These are phyloP conservation scores for Galleria mellonella DNA, from an alignment of 1,140 invertebrate species.

Conservation along the genomic window DNA sequence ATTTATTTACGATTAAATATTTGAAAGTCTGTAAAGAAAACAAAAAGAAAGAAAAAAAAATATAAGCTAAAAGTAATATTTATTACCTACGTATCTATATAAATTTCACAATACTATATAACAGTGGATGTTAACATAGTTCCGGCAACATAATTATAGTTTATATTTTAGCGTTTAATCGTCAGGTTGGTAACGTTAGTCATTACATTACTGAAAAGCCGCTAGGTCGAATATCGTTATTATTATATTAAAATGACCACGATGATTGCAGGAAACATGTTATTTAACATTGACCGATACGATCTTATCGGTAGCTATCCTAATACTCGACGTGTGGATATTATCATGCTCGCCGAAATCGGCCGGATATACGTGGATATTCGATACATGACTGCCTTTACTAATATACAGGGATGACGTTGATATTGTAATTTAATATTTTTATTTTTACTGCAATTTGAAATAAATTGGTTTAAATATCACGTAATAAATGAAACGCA, in stretches of 20 bases:
- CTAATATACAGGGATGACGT: conserved; percentile 15
- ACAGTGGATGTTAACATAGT: no score
- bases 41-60: no score
- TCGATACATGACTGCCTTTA: conserved; percentile 32
- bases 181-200: conserved; percentile 21
- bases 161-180: conserved; percentile 13
- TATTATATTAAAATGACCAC: conserved; percentile 67
- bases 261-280: conserved; percentile 70
- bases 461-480: no score
- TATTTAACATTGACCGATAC: conserved; percentile 68
- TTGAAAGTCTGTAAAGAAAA: no score
- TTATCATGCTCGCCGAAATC: conserved; percentile 67
- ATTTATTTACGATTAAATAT: no score
- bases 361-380: conserved; percentile 44
- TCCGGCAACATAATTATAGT: no score
- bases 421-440: no score
- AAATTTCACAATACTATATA: no score
- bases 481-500: no score
- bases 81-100: no score
- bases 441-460: no score
- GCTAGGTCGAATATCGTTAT: conserved; percentile 53
- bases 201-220: conserved; percentile 39
- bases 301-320: conserved; percentile 65
- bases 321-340: conserved; percentile 72
- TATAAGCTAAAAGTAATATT: no score